A percentile compares a stretch with the other conserved stretches of the same genome.
These are phyloP conservation scores for Aphelocoma californica DNA, from an alignment of 2,797 vertebrate genomes.

Conservation along the genomic window DNA sequence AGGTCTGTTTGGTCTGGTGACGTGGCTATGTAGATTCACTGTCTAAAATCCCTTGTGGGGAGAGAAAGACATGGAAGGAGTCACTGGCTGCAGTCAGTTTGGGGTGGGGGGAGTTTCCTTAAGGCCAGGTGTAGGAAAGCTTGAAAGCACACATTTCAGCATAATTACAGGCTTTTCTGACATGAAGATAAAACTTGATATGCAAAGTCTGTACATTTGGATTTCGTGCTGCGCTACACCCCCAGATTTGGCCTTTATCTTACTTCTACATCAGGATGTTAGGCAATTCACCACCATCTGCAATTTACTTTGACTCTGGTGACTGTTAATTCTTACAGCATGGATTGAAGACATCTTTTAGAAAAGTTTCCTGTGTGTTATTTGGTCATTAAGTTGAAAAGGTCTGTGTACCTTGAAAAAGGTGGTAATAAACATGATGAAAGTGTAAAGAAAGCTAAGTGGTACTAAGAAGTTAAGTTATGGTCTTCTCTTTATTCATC, in stretches of 20 bases:
- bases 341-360: neutral
- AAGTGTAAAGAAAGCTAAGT: neutral
- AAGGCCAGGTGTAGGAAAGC: neutral
- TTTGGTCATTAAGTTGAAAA: slow-evolving; percentile 2
- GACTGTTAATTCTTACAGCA: neutral
- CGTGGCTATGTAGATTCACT: neutral
- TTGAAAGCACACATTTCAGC: slow-evolving; percentile 14
- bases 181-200: neutral
- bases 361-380: neutral
- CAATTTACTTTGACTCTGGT: neutral
- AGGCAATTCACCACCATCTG: neutral
- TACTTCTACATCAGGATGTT: neutral
- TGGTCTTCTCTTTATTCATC: neutral
- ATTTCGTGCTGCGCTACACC: neutral
- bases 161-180: slow-evolving; percentile 34
- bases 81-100: neutral
- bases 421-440: neutral
- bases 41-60: neutral
- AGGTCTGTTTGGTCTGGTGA: neutral
- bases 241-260: neutral
- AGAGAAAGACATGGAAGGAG: neutral
- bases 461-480: neutral
- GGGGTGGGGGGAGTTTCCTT: neutral
- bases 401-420: neutral
- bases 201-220: neutral